phyloP scores from a whole-genome alignment of 2,113 vertebrate species.

The Trogon surrucura region DNA sequence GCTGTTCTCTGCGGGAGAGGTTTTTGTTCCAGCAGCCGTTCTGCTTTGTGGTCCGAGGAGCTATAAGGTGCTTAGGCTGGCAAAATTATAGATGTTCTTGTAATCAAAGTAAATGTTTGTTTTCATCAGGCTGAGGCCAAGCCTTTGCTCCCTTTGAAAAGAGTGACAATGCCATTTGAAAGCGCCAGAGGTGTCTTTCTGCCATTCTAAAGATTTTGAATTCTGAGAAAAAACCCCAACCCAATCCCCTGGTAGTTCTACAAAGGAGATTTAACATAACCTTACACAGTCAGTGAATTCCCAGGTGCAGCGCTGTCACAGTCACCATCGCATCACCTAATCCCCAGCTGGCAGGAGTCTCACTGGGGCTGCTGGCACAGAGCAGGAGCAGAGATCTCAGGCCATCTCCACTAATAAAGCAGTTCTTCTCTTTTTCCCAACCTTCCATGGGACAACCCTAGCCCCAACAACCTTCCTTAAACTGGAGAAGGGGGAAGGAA shows the following conservation, averaged over 20 bases:
- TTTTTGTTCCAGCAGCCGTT: background rate
- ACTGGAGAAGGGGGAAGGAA: background rate
- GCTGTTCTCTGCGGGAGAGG: background rate
- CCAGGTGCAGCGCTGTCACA: background rate
- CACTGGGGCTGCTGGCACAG: background rate
- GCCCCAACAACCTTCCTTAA: background rate
- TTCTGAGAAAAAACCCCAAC: background rate
- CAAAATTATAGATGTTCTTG: background rate
- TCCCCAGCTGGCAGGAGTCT: background rate
- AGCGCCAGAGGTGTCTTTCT: accelerated
- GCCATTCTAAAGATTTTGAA: background rate
- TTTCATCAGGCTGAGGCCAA: background rate
- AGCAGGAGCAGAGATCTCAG: background rate
- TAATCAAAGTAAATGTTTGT: background rate
- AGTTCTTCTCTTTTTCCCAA: background rate
- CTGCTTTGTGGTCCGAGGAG: background rate
- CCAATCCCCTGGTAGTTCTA: background rate
- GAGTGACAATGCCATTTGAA: background rate
- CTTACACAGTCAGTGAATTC: background rate
- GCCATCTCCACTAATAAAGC: background rate
- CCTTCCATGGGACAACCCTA: background rate
- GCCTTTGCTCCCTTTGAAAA: background rate
- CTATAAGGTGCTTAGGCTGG: background rate
- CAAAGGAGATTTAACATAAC: background rate
- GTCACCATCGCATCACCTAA: background rate